phyloP scores from a whole-genome alignment of 2,797 vertebrate species.

The Mormyrus hasselquistii region DNA sequence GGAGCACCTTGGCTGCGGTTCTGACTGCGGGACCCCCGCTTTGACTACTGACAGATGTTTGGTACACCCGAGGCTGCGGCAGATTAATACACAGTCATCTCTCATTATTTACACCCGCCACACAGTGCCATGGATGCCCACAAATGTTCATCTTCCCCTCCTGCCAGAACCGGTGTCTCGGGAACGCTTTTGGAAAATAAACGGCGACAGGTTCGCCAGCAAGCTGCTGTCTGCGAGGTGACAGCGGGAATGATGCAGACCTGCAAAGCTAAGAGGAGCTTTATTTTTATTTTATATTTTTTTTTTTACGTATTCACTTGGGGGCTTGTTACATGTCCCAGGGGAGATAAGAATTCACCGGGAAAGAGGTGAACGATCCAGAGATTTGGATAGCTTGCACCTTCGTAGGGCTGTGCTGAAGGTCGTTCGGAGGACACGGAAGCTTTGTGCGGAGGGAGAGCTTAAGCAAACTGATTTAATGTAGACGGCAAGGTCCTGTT shows the following conservation, averaged over 20 bases:
- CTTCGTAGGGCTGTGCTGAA: neutral
- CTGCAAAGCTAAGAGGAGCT: neutral
- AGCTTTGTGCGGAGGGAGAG: neutral
- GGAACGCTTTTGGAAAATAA: neutral
- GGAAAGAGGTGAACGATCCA: neutral
- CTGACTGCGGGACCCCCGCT: neutral
- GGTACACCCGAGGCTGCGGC: neutral
- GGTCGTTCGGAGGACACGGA: neutral
- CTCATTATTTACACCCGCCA: conserved; percentile 8
- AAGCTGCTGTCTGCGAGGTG: neutral
- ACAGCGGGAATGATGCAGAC: neutral
- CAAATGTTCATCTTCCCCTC: conserved; percentile 4
- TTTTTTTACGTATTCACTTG: neutral
- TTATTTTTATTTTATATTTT: neutral
- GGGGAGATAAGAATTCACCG: neutral
- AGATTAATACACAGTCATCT: conserved; percentile 17
- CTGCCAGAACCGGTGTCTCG: neutral
- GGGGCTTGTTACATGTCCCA: neutral
- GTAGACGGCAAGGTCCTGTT: neutral
- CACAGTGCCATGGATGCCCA: neutral
- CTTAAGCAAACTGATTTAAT: neutral
- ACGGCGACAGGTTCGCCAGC: neutral
- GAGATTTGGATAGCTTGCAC: neutral
- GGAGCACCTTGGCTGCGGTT: neutral
- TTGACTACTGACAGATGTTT: conserved; percentile 17